Conservation (phyloP, 1,140 invertebrate genomes). For the Arctopsyche grandis region DNA sequence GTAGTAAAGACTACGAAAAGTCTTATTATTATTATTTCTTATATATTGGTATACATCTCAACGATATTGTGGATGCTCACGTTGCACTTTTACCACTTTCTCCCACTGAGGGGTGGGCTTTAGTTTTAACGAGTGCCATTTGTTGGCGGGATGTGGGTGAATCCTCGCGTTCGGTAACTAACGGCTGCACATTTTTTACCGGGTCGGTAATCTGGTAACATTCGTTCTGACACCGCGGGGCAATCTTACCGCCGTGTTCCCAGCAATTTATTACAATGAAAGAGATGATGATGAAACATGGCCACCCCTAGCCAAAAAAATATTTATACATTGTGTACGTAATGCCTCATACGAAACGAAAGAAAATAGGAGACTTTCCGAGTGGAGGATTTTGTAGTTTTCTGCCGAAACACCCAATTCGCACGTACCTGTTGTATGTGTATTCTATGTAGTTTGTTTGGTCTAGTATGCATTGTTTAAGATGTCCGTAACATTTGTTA, state of each 20-base stretch:
- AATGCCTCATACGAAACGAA: neutral
- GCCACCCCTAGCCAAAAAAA: slow-evolving; percentile 7
- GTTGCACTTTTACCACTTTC: neutral
- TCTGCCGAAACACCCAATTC: neutral
- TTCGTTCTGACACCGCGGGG: slow-evolving; percentile 47
- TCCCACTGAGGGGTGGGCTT: slow-evolving; percentile 25
- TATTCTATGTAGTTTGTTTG: neutral
- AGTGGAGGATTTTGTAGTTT: neutral
- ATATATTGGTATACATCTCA: too few relatives aligned
- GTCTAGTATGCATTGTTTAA: too few relatives aligned
- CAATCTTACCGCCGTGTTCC: slow-evolving; percentile 40
- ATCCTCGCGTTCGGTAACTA: slow-evolving; percentile 17
- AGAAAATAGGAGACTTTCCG: neutral
- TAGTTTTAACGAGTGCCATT: slow-evolving; percentile 51
- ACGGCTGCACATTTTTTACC: slow-evolving; percentile 51
- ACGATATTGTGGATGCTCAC: neutral
- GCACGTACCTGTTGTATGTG: too few relatives aligned
- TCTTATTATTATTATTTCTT: too few relatives aligned
- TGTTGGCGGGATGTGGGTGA: slow-evolving; percentile 40
- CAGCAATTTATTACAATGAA: slow-evolving; percentile 55
- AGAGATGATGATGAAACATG: slow-evolving; percentile 53
- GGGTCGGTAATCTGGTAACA: slow-evolving; percentile 49
- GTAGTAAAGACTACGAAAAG: too few relatives aligned
- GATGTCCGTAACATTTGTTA: too few relatives aligned
- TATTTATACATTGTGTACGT: neutral